A percentile compares a stretch with the other conserved stretches of the same genome.
These are phyloP conservation scores for Vandiemenella viatica DNA, from an alignment of 2,888 invertebrate species.

Conservation along the genomic window DNA sequence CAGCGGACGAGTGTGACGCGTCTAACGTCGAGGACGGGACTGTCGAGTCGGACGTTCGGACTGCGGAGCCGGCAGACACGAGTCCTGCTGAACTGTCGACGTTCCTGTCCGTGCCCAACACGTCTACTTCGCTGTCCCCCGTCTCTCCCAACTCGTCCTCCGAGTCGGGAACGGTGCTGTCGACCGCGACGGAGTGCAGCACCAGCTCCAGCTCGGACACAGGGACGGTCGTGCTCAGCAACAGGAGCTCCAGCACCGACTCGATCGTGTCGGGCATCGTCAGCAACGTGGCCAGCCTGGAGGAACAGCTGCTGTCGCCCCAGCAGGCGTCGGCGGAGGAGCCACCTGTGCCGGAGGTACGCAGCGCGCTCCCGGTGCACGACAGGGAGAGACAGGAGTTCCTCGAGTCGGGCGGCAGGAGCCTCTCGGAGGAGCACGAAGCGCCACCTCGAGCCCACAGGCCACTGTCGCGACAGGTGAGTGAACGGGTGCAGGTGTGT, in stretches of 20 bases:
- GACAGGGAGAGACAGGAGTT: neutral
- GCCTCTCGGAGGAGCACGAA: slow-evolving; percentile 5
- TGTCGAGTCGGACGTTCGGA: neutral
- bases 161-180: slow-evolving; percentile 12
- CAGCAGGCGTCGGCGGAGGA: neutral
- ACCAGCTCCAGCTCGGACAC: slow-evolving; percentile 13
- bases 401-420: neutral
- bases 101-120: slow-evolving; percentile 9
- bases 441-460: slow-evolving; percentile 33
- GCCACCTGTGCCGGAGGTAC: neutral
- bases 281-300: neutral
- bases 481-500: slow-evolving; percentile 31
- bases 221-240: slow-evolving; percentile 9
- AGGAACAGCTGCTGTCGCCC: neutral
- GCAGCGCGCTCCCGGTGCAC: neutral
- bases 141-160: slow-evolving; percentile 13
- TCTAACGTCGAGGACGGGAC: neutral
- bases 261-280: slow-evolving; percentile 8
- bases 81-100: too few species aligned
- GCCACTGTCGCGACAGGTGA: slow-evolving; percentile 49
- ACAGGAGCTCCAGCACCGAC: slow-evolving; percentile 11
- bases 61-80: neutral
- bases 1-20: neutral
- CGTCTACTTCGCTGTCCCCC: slow-evolving; percentile 10
- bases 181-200: slow-evolving; percentile 9